Conservation (phyloP, 2,113 vertebrate species). For the Rhinolophus sinicus region DNA sequence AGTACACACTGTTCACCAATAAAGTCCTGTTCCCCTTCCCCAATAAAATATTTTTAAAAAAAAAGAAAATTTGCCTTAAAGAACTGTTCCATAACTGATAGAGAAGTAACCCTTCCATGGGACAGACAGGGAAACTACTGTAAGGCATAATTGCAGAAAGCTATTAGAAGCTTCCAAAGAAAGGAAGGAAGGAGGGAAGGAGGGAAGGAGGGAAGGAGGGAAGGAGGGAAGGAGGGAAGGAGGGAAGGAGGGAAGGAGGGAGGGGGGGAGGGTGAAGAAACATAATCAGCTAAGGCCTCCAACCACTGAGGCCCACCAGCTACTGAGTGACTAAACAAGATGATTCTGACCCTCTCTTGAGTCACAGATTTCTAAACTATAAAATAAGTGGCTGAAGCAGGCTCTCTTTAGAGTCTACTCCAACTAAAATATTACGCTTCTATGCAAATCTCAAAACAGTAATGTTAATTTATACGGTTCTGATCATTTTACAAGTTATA, state of each 20-base stretch:
- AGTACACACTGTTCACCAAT: too few species aligned
- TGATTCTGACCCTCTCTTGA: neutral
- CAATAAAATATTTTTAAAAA: too few species aligned
- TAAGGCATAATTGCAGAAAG: neutral
- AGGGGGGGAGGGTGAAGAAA: too few species aligned
- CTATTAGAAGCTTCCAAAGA: neutral
- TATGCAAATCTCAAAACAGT: neutral
- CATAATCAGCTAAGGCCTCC: neutral
- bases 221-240: too few species aligned
- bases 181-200: neutral
- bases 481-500: conserved; percentile 3
- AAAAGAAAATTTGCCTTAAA: too few species aligned
- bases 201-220: too few species aligned
- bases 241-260: too few species aligned
- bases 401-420: neutral
- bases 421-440: neutral
- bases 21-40: too few species aligned
- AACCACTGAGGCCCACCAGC: neutral
- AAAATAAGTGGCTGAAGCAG: neutral
- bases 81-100: neutral
- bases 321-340: neutral
- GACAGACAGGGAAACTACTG: neutral
- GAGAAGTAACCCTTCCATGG: neutral
- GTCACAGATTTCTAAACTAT: neutral
- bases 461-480: neutral